A percentile compares a stretch with the other conserved stretches of the same genome.
Conservation (phyloP, 2,797 vertebrate species). For the Anas bernieri region DNA sequence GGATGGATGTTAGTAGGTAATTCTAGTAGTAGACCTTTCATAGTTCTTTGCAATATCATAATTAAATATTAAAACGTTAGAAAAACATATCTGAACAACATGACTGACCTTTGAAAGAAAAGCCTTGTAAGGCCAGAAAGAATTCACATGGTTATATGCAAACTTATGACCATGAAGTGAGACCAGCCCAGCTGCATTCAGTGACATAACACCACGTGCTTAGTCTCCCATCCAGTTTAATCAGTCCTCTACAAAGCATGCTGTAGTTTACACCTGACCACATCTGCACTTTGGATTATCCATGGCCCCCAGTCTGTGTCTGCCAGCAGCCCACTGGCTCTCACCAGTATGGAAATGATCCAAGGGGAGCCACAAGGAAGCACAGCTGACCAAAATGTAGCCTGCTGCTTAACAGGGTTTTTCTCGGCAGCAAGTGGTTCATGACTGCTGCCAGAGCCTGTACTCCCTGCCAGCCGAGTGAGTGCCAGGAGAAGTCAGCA, state of each 20-base stretch:
- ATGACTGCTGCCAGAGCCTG: neutral
- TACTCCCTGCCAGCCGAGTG: neutral
- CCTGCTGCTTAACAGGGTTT: accelerated
- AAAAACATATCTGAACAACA: neutral
- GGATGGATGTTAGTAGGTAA: neutral
- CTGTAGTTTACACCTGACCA: neutral
- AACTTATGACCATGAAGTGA: neutral
- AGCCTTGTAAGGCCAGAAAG: neutral
- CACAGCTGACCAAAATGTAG: neutral
- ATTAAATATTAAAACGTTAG: neutral
- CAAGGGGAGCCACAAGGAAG: neutral
- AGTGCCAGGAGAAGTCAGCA: neutral
- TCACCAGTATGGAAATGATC: neutral
- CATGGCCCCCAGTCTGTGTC: accelerated
- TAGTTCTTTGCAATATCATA: neutral
- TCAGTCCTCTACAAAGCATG: accelerated
- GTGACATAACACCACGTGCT: neutral
- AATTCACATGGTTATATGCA: neutral
- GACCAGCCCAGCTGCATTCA: neutral
- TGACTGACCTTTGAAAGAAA: constrained; percentile 1
- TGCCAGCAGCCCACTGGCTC: neutral
- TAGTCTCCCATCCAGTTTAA: neutral
- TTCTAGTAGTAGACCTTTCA: neutral
- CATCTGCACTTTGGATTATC: neutral
- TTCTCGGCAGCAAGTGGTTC: accelerated